Percentiles rank a stretch among this genome's conserved stretches.
phyloP scores from a whole-genome alignment of 2,113 vertebrate species.

The Anser cygnoides region DNA sequence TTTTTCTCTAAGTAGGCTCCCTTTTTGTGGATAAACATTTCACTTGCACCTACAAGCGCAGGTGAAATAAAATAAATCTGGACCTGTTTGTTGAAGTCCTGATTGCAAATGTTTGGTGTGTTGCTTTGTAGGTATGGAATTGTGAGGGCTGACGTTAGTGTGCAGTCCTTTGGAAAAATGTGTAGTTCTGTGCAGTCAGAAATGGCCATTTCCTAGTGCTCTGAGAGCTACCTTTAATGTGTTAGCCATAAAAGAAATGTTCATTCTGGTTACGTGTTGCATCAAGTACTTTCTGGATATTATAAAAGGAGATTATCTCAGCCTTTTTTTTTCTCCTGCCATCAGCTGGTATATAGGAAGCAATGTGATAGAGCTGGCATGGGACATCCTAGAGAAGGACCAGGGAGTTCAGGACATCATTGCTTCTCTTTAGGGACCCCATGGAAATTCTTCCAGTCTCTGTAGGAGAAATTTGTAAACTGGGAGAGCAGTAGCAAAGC shows the following conservation, averaged over 20 bases:
- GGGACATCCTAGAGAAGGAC: neutral
- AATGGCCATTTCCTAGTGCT: neutral
- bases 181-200: neutral
- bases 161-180: constrained; percentile 17
- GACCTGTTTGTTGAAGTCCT: neutral
- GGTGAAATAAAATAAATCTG: neutral
- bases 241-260: neutral
- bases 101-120: neutral
- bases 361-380: fast-evolving
- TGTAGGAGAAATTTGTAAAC: neutral
- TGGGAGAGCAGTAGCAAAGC: neutral
- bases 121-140: neutral
- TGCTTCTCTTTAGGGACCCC: neutral
- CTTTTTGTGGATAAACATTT: neutral
- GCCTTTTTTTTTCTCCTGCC: neutral
- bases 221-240: neutral
- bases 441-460: neutral
- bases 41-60: neutral
- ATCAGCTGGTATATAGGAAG: neutral
- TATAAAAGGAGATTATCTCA: neutral
- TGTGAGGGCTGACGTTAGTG: neutral
- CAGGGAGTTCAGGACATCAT: neutral
- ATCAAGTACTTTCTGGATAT: neutral
- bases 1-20: neutral
- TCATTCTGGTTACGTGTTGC: neutral